Evolutionary conservation across 1,140 invertebrate species (phyloP).

Genomic region (Choristoneura fumiferana): DNA sequence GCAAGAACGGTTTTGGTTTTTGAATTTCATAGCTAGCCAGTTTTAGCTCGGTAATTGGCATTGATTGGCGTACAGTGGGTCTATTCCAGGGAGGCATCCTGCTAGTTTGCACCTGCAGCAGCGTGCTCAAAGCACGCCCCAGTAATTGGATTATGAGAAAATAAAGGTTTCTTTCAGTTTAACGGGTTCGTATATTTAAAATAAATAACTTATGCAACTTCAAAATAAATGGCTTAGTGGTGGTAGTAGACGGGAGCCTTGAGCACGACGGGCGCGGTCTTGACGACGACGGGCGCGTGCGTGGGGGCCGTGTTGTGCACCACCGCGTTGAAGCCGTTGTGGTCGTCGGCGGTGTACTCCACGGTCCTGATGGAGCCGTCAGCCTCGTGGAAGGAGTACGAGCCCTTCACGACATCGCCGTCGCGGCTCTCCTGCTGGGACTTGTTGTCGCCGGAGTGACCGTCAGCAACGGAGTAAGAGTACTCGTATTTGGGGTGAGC

Average conservation of each 20-base stretch:
- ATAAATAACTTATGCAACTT: conserved; percentile 1
- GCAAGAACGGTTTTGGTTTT: no score
- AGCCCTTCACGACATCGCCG: conserved; percentile 76
- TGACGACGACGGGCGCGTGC: not conserved
- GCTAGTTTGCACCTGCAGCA: no score
- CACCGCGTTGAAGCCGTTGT: conserved; percentile 63
- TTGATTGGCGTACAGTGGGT: no score
- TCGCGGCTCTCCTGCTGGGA: conserved; percentile 77
- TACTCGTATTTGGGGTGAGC: conserved; percentile 52
- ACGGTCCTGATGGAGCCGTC: conserved; percentile 78
- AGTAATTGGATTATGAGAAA: no score
- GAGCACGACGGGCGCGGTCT: conserved; percentile 6
- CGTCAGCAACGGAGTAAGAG: conserved; percentile 73
- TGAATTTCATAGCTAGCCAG: no score
- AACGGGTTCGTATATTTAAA: conserved; percentile 1
- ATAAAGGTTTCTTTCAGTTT: no score
- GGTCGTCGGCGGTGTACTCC: conserved; percentile 69
- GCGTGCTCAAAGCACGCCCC: no score
- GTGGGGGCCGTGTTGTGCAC: conserved; percentile 69
- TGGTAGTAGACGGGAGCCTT: conserved; percentile 20
- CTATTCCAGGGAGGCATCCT: no score
- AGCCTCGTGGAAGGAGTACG: conserved; percentile 78
- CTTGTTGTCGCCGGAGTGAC: conserved; percentile 77
- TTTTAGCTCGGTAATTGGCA: no score
- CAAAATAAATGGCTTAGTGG: conserved; percentile 14